Evolutionary conservation across 2,797 vertebrate genomes (phyloP), one percentile per base, ranked within the genome.

Genomic region (Helicolenus hilgendorfi): DNA sequence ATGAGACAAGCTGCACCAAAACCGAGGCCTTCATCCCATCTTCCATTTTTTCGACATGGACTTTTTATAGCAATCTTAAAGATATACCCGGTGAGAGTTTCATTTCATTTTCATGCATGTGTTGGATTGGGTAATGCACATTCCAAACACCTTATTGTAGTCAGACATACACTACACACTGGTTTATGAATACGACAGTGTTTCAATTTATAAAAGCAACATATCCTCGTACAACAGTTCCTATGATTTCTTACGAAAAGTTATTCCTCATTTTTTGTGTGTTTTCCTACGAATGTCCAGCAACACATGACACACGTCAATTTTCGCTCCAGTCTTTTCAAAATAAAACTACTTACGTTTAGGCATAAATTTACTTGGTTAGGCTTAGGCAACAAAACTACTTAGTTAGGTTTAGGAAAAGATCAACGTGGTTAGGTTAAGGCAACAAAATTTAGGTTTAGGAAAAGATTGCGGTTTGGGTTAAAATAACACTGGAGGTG

Each of bases 1-100:
- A 92, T 72, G 81, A 94, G 85, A 75, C 79, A 72, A 81, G 74
- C 58, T 85, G 72, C 55, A 87, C 73, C 72, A 62, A 83, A 53
- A 78, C 60, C 6, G 8, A 80, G 53, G 56, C 84, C 89, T 93
- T 89, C 81, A 82, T 83, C 59, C 65, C 24, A 13, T 56, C 36
- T 58, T 67, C 20, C 11, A 35, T 41, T 83, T 83, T 83, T 35
- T 68, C 49, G 15, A 86, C 45, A 36, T 0, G 22, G 36, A 68
- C 82, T 90, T 79, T 83, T 89, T 94, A 38, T 56, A 73, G 38
- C 20, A 1, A 26, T 55, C 6, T 53, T 0, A 33, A 22, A 76
- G 22, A 73, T 22, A 29, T 22, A 26, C 24, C 2, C 10, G 58
- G 14, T 67, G 31, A 49, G n/a, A n/a, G 29, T 76, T 49, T 45